These are phyloP conservation scores for Graphium colonna DNA, from an alignment of 2,888 invertebrate genomes.

Conservation along the genomic window DNA sequence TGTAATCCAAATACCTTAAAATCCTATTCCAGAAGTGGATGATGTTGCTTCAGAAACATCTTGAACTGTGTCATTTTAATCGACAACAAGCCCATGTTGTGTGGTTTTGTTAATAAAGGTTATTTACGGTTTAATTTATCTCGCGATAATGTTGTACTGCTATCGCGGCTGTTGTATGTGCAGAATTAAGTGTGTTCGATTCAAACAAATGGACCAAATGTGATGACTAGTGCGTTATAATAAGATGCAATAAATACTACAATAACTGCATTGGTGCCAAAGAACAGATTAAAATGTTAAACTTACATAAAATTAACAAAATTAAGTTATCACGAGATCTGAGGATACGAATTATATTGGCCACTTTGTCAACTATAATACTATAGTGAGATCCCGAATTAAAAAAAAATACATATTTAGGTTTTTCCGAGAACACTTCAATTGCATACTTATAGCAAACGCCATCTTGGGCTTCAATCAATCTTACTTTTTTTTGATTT, in stretches of 20 bases:
- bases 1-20: slow-evolving; percentile 7
- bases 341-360: slow-evolving; percentile 13
- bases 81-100: slow-evolving; percentile 24
- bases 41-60: slow-evolving; percentile 14
- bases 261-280: slow-evolving; percentile 13
- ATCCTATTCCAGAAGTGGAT: neutral
- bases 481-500: slow-evolving; percentile 17
- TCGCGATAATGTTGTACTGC: slow-evolving; percentile 29
- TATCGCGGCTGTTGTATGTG: too few relatives aligned
- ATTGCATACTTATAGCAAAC: slow-evolving; percentile 21
- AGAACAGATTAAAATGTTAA: neutral
- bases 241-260: slow-evolving; percentile 21
- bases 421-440: slow-evolving; percentile 20
- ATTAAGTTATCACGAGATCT: slow-evolving; percentile 7
- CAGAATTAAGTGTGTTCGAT: too few relatives aligned
- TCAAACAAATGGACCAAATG: slow-evolving; percentile 17
- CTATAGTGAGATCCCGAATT: slow-evolving; percentile 21
- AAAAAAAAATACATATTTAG: slow-evolving; percentile 20
- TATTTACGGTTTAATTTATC: slow-evolving; percentile 25
- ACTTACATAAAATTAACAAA: slow-evolving; percentile 21
- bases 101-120: slow-evolving; percentile 28
- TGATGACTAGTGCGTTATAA: slow-evolving; percentile 22
- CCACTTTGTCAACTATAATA: slow-evolving; percentile 2
- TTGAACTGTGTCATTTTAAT: slow-evolving; percentile 14
- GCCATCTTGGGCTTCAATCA: slow-evolving; percentile 2